phyloP scores from a whole-genome alignment of 2,797 vertebrate species.

The Myotis planiceps region DNA sequence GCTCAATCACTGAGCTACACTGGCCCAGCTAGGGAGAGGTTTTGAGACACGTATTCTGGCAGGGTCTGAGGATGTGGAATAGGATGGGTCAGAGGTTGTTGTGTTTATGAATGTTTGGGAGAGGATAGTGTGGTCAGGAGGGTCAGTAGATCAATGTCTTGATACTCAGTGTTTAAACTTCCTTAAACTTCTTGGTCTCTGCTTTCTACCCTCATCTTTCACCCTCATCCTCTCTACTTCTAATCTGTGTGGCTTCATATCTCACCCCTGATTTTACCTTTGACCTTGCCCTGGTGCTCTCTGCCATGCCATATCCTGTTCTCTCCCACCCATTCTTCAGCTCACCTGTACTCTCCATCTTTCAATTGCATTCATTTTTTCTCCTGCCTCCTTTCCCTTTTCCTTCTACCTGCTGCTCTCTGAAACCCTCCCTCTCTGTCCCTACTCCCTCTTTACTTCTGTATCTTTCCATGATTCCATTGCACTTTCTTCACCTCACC shows the following conservation, averaged over 20 bases:
- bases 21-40: no score
- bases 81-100: neutral
- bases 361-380: neutral
- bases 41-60: neutral
- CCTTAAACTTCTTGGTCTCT: neutral
- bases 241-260: neutral
- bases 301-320: neutral
- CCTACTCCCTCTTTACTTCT: accelerated
- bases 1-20: no score
- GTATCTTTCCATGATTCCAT: neutral
- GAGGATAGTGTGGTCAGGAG: neutral
- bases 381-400: neutral
- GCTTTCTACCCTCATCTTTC: neutral
- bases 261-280: neutral
- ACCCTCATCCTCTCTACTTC: neutral
- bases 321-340: neutral
- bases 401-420: neutral
- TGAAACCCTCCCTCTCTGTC: neutral
- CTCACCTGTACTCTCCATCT: neutral
- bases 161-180: neutral
- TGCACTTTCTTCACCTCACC: neutral
- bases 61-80: neutral
- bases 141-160: neutral
- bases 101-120: neutral
- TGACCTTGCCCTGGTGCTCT: neutral